phyloP scores from a whole-genome alignment of 1,140 invertebrate species.

The Hylaeus anthracinus region DNA sequence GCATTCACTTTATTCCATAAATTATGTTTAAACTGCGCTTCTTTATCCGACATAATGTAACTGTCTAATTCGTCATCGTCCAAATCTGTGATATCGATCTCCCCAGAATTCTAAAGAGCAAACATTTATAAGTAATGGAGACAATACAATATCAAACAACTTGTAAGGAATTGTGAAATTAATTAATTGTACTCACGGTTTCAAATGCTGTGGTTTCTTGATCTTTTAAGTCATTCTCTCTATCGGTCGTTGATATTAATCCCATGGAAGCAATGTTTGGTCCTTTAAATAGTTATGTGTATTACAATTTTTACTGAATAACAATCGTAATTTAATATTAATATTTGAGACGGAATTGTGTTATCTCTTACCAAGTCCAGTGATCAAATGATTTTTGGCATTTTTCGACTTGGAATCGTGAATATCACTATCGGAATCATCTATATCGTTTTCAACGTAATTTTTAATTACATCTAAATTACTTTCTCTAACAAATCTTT shows the following conservation, averaged over 20 bases:
- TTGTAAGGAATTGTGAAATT: not conserved
- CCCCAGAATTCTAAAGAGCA: slow-evolving; percentile 78
- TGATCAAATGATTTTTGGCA: slow-evolving; percentile 41
- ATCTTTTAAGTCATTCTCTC: slow-evolving; percentile 54
- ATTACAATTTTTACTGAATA: slow-evolving; percentile 13
- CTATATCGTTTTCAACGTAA: slow-evolving; percentile 71
- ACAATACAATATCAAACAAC: not conserved
- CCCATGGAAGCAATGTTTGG: slow-evolving; percentile 79
- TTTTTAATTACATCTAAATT: slow-evolving; percentile 82
- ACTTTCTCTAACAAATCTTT: slow-evolving; percentile 83
- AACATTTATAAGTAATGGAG: slow-evolving; percentile 6
- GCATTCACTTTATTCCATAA: slow-evolving; percentile 93
- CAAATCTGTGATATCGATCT: slow-evolving; percentile 90
- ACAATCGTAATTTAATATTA: not conserved
- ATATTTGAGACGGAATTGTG: not conserved
- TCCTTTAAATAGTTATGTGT: slow-evolving; percentile 63
- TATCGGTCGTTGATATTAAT: slow-evolving; percentile 60
- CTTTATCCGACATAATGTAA: slow-evolving; percentile 92
- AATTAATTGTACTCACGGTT: slow-evolving; percentile 62
- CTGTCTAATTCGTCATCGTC: slow-evolving; percentile 94
- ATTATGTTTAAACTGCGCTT: slow-evolving; percentile 88
- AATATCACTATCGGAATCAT: slow-evolving; percentile 52
- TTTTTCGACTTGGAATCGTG: slow-evolving; percentile 9
- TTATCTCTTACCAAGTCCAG: slow-evolving; percentile 65
- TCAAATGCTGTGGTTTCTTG: slow-evolving; percentile 61